Evolutionary conservation across 1,140 invertebrate genomes (phyloP).

Genomic region (Daktulosphaira vitifoliae): DNA sequence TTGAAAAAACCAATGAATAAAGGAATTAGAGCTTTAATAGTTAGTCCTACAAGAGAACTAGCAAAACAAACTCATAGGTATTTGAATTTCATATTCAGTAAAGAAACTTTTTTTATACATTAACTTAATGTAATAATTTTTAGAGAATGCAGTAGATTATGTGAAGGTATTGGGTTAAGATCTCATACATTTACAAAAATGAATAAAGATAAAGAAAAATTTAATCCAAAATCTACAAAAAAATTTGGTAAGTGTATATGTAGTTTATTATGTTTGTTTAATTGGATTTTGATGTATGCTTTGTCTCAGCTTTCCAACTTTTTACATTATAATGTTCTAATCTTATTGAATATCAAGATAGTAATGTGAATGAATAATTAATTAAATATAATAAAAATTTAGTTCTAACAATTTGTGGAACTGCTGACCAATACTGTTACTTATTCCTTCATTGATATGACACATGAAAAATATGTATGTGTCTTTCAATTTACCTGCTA

Average conservation of each 20-base stretch:
- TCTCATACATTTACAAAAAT: constrained; percentile 68
- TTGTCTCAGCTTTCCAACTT: too few relatives aligned
- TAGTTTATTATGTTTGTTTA: too few relatives aligned
- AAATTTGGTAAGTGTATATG: constrained; percentile 58
- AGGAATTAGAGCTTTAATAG: constrained; percentile 73
- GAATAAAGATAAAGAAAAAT: constrained; percentile 50
- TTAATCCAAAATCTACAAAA: constrained; percentile 53
- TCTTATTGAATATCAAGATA: too few relatives aligned
- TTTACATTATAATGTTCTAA: too few relatives aligned
- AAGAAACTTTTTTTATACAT: background rate
- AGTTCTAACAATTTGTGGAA: too few relatives aligned
- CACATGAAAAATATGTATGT: too few relatives aligned
- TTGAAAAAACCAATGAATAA: constrained; percentile 51
- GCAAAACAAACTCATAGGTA: constrained; percentile 68
- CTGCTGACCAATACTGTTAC: too few relatives aligned
- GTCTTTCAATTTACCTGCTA: too few relatives aligned
- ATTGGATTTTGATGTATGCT: too few relatives aligned
- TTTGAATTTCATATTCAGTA: background rate
- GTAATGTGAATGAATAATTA: too few relatives aligned
- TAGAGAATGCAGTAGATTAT: constrained; percentile 66
- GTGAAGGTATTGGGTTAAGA: constrained; percentile 61
- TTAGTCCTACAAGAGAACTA: constrained; percentile 88
- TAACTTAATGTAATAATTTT: constrained; percentile 41
- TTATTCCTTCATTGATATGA: too few relatives aligned
- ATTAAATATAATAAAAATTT: too few relatives aligned